Evolutionary conservation across 2,888 invertebrate genomes (phyloP), one percentile per base, ranked within the genome.

Genomic region (Lymantria dispar): DNA sequence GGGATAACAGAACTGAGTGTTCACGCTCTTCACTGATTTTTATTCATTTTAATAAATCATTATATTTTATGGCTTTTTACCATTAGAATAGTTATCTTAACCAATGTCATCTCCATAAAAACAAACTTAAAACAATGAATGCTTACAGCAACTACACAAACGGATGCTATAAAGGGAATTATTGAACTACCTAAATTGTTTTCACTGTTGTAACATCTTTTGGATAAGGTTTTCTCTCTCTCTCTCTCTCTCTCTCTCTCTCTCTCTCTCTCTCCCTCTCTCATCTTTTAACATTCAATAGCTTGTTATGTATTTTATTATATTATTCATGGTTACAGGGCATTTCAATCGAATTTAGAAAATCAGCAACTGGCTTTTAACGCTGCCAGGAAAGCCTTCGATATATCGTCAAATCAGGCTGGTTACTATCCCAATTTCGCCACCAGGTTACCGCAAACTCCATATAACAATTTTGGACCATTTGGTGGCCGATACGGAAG

Each of bases 331-430:
- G 54, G 57, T 78, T 85, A 57, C 89, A 90, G 90, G 83, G 76
- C 74, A 45, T 87, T 87, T 69, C 62, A 74, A 69, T 60, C 74
- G 22, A 80, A 83, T 68, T 53, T 80, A 52, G 79, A 80, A 50
- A 80, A 74, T 58, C 90, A 88, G 64, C 77, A 63, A 50, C 69
- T 80, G 59, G 89, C 90, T 44, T 74, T 76, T 57, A 67, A 80
- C 57, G 85, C 89, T 11, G 89, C 91, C 36, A 79, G 71, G 49
- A 87, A 85, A 70, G 88, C 91, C 39, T 91, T 72, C 70, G 87
- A 87, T 60, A 58, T 85, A 60, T 81, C 89, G 10, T 79, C 82
- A 55, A 85, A 85, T 66, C 74, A 76, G 55, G 76, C 77, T 61
- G 78, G 77, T 62, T 72, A 69, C 60, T 74, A 72, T 73, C 76